Conservation (phyloP, 1,140 invertebrate species). For the Drosophila sechellia region DNA sequence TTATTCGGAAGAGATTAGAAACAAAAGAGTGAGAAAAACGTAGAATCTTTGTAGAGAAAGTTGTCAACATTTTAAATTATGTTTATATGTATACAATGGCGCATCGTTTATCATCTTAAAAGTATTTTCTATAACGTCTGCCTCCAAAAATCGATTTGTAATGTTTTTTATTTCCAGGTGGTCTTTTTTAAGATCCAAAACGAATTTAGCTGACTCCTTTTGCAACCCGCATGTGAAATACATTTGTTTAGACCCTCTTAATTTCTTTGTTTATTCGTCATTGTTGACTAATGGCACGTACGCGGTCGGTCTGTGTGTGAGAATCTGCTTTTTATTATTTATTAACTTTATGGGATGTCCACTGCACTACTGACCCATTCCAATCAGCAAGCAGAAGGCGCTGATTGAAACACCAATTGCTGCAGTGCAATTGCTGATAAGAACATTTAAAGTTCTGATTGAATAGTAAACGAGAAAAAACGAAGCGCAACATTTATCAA, state of each 20-base stretch:
- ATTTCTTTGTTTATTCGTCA: constrained; percentile 34
- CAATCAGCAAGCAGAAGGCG: background rate
- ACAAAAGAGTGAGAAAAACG: too few species aligned
- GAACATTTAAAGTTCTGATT: background rate
- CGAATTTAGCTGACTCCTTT: background rate
- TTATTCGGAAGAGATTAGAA: background rate
- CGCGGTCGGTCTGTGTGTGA: constrained; percentile 1
- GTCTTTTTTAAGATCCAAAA: background rate
- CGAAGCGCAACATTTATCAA: background rate
- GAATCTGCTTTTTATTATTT: background rate
- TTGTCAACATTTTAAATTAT: too few species aligned
- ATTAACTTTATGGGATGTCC: constrained; percentile 6
- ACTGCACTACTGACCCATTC: constrained; percentile 1
- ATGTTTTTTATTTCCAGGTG: background rate
- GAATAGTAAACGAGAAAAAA: background rate
- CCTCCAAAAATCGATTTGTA: background rate
- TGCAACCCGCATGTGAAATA: constrained; percentile 3
- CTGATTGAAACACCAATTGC: background rate
- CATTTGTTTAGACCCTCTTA: constrained; percentile 8
- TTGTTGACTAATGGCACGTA: constrained; percentile 19
- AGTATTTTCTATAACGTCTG: too few species aligned
- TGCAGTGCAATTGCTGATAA: constrained; percentile 3
- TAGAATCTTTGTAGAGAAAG: too few species aligned
- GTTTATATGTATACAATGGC: too few species aligned
- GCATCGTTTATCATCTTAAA: too few species aligned